Evolutionary conservation across 2,113 vertebrate species (phyloP), one percentile per base, ranked within the genome.

Genomic region (Azemiops feae): DNA sequence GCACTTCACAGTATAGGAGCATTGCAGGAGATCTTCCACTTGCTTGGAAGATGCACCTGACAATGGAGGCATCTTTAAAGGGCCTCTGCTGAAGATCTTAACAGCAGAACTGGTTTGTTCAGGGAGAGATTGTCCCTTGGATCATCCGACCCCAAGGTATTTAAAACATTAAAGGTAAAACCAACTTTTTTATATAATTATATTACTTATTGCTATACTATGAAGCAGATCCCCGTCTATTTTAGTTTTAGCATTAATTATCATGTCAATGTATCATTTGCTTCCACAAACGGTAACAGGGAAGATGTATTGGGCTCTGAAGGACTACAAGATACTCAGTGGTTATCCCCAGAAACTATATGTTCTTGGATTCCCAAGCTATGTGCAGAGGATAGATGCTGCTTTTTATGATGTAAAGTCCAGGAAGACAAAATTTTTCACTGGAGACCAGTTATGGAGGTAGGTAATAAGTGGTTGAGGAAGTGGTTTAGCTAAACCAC

Each of bases 231-330:
- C 5, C 14, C 2, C 53, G 8, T 30, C 90, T 7, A 30, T n/a
- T 53, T 50, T 25, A 43, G 1, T 34, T 89, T 34, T 85, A 16
- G 3, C 45, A 92, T 85, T 22, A 39, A 18, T 57, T n/a, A 30
- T 92, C 60, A n/a, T 20, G 54, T 52, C 5, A 90, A 52, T 60
- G 18, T 8, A 69, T 60, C 27, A 52, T 34, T 58, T 87, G 20
- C 88, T 90, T 74, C 1, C 43, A 54, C 85, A 47, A 60, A 20
- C 39, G 92, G 14, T 54, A 50, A 53, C 93, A 98, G 98, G 57
- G 90, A 92, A 45, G 27, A 91, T 45, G n/a, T 96, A 97, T 69
- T 98, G 97, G 97, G 96, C 96, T 47, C 92, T 98, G 89, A 96
- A 53, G 47, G 97, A 95, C 27, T 97, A 96, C 27, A 52, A 96